phyloP scores from a whole-genome alignment of 2,113 vertebrate species.

The Glaucomys volans region DNA sequence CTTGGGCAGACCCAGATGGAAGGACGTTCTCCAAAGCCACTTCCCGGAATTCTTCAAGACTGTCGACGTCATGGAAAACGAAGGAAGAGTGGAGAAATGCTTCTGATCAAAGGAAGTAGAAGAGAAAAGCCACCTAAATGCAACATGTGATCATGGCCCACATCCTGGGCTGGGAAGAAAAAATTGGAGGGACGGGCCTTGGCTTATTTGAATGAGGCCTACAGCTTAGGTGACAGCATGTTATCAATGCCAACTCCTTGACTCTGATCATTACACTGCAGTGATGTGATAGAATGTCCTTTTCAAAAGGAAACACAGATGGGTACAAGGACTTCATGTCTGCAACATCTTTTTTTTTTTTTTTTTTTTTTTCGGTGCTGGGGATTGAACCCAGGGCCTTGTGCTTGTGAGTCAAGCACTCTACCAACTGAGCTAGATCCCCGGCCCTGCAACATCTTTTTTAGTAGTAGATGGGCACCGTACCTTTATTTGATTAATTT shows the following conservation, averaged over 20 bases:
- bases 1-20: background rate
- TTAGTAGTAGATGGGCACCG: too few relatives aligned
- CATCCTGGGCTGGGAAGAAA: background rate
- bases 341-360: background rate
- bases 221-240: background rate
- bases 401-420: too few relatives aligned
- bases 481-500: too few relatives aligned
- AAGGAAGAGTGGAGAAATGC: background rate
- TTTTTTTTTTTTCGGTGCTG: too few relatives aligned
- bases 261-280: background rate
- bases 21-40: background rate
- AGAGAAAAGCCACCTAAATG: background rate
- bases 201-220: background rate
- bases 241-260: background rate
- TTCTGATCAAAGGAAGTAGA: slow-evolving; percentile 20
- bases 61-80: background rate
- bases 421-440: too few relatives aligned
- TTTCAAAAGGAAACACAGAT: background rate
- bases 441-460: too few relatives aligned
- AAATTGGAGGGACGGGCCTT: too few relatives aligned
- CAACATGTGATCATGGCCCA: background rate
- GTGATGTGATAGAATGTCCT: background rate
- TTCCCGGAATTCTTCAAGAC: too few relatives aligned
- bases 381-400: too few relatives aligned
- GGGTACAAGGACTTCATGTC: background rate